phyloP scores from a whole-genome alignment of 2,113 vertebrate genomes.

The Nibea albiflora region DNA sequence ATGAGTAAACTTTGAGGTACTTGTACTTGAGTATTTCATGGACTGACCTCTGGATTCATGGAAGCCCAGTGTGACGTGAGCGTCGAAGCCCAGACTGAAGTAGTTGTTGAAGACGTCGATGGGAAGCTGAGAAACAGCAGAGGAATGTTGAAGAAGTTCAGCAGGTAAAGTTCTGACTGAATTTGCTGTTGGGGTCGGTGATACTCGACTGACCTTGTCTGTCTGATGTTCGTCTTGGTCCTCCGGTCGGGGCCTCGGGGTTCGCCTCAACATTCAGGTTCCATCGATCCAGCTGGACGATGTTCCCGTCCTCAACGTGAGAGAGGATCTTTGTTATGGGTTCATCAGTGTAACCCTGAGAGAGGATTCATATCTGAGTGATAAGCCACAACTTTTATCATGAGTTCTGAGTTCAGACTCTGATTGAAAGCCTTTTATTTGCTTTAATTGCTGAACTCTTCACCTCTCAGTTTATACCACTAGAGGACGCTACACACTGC shows the following conservation, averaged over 20 bases:
- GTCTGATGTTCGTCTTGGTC: conserved; percentile 87
- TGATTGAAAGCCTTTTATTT: no score
- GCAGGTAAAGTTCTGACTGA: no score
- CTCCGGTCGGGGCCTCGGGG: conserved; percentile 56
- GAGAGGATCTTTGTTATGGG: conserved; percentile 96
- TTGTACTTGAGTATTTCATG: no score
- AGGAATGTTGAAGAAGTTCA: no score
- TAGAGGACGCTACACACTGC: no score
- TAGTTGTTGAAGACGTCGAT: conserved; percentile 98
- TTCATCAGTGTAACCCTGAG: conserved; percentile 95
- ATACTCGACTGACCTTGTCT: conserved; percentile 85
- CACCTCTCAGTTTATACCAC: no score
- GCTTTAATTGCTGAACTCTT: no score
- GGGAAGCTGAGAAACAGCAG: conserved; percentile 81
- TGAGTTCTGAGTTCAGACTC: no score
- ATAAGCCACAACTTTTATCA: no score
- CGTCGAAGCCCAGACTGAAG: conserved; percentile 97
- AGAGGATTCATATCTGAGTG: neutral
- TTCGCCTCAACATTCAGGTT: conserved; percentile 91
- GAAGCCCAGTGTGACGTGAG: conserved; percentile 95
- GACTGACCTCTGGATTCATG: conserved; percentile 94
- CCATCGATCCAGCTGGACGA: conserved; percentile 97
- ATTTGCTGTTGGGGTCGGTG: no score
- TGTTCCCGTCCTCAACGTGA: conserved; percentile 92
- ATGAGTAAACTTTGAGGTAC: no score